Base-by-base conservation (phyloP, 2,888 invertebrate genomes). In the Xestobium rufovillosum region DNA sequence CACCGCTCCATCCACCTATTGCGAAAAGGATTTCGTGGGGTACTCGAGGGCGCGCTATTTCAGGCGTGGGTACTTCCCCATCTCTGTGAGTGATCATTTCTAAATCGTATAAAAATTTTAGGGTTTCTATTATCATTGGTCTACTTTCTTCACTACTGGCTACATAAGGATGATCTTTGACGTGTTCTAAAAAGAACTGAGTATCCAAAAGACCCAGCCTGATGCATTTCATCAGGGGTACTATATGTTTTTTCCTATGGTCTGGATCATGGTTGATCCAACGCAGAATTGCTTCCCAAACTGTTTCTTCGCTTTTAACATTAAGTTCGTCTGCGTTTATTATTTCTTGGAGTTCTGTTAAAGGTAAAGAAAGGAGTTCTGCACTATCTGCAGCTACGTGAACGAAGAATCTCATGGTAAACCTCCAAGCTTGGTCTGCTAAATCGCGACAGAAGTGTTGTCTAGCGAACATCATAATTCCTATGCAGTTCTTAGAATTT, bases 1-100 rank as follows among this genome's bases (percentile, higher is more conserved):
- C 81, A 6, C 79, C 78, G 51, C 79, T 79, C 84, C 84, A 86
- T 3, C 85, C 85, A 1, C 85, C 85, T 43, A 86, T 78, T 0
- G 82, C 88, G 61, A 92, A 90, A 4, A 91, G 70, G 12, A 92
- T 83, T 65, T 90, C 90, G 57, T 88, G 87, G 0, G 92, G 92
- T 3, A 91, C 77, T 42, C 91, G 69, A 0, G 85, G 87, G 43
- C 84, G 70, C 1, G 88, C 89, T 36, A 90, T 79, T 57, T 83
- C 80, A 3, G 89, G 89, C 3, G 88, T 89, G 3, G 81, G 79
- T 38, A 89, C 81, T 67, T 86, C 85, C 4, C 83, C 81, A 44
- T 86, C 83, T 57, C 83, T 55, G 38, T 70, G 82, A 57, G 75
- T 76, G 43, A 89, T 87, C 76, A 89, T 86, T 67, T 92, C 91